Conservation (phyloP, 2,888 invertebrate genomes). For the Morpho achilles region DNA sequence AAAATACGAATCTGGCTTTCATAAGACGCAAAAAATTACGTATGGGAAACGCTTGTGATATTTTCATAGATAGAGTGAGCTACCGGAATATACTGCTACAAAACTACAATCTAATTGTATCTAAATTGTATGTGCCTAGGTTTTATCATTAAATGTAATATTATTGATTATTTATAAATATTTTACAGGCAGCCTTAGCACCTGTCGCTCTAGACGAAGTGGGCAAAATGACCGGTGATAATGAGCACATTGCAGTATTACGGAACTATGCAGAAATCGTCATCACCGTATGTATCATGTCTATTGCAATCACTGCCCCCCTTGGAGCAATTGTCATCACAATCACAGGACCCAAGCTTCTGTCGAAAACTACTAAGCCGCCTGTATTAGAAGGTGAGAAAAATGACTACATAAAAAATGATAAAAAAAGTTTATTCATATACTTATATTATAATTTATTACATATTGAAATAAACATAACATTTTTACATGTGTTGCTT, state of each 20-base stretch:
- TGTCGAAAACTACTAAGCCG: conserved; percentile 87
- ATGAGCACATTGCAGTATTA: conserved; percentile 62
- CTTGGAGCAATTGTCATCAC: conserved; percentile 90
- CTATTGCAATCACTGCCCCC: conserved; percentile 91
- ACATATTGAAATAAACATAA: neutral
- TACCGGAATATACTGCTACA: too few relatives aligned
- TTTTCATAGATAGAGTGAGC: too few relatives aligned
- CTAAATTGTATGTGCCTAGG: too few relatives aligned
- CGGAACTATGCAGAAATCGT: conserved; percentile 83
- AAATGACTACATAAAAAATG: conserved; percentile 12
- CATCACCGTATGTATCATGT: conserved; percentile 87
- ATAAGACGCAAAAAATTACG: too few relatives aligned
- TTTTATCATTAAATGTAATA: too few relatives aligned
- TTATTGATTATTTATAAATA: too few relatives aligned
- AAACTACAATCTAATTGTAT: too few relatives aligned
- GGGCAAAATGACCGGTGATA: conserved; percentile 48
- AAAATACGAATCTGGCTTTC: too few relatives aligned
- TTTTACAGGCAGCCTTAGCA: conserved; percentile 86
- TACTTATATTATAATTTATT: neutral
- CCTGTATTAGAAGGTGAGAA: conserved; percentile 80
- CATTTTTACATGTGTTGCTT: neutral
- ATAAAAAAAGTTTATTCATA: conserved; percentile 16
- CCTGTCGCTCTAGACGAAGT: conserved; percentile 87
- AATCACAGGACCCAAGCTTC: conserved; percentile 85
- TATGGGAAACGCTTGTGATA: too few relatives aligned